Conservation (phyloP, 2,888 invertebrate genomes). For the Girardia tigrina region DNA sequence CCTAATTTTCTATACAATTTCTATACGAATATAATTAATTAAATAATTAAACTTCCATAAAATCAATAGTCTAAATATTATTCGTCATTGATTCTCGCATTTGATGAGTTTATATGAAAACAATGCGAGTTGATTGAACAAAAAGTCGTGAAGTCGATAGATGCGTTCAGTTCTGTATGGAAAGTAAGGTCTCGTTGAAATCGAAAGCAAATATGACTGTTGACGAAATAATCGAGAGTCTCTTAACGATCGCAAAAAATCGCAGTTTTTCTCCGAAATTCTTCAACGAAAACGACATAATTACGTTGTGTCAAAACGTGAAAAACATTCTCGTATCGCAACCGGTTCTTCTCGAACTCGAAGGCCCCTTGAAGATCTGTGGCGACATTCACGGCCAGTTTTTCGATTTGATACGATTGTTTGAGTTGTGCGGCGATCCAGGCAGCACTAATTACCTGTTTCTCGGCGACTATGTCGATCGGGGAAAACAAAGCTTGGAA, state of each 20-base stretch:
- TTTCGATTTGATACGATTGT: constrained; percentile 49
- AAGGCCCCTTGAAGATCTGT: constrained; percentile 48
- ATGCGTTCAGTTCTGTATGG: background rate
- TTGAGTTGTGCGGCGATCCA: constrained; percentile 49
- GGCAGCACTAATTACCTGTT: constrained; percentile 50
- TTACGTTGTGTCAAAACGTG: constrained; percentile 30
- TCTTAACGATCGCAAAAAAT: constrained; percentile 12
- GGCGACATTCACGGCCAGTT: constrained; percentile 51
- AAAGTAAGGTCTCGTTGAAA: background rate
- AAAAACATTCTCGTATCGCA: constrained; percentile 40
- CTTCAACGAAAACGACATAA: constrained; percentile 32
- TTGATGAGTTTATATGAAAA: too few relatives aligned
- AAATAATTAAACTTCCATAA: too few relatives aligned
- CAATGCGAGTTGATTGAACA: too few relatives aligned
- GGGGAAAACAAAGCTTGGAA: constrained; percentile 50
- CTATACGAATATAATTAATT: too few relatives aligned
- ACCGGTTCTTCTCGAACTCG: constrained; percentile 48
- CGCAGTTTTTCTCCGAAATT: constrained; percentile 4
- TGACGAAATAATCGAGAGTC: background rate
- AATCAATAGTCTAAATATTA: too few relatives aligned
- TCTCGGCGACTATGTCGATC: constrained; percentile 51
- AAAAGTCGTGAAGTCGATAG: too few relatives aligned
- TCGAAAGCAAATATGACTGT: background rate
- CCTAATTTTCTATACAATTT: too few relatives aligned
- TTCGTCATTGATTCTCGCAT: too few relatives aligned